Percentiles rank a stretch among this genome's conserved stretches.
Conservation (phyloP, 92 coral and sea anemone genomes). For the Bergia sp. region DNA sequence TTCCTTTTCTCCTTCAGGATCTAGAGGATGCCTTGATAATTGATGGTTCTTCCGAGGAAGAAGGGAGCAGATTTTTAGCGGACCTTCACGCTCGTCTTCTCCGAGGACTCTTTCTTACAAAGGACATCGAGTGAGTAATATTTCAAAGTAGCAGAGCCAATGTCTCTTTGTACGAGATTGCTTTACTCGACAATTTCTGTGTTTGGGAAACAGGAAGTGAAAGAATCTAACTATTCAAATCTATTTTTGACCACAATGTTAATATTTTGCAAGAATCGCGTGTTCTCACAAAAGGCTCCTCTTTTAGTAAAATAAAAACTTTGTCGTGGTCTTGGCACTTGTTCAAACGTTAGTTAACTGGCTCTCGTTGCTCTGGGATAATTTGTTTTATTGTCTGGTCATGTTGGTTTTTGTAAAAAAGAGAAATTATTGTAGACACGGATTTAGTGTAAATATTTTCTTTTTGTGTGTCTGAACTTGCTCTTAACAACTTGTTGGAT, state of each 20-base stretch:
- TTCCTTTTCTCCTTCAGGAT: conserved; percentile 72
- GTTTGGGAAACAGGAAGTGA: conserved; percentile 46
- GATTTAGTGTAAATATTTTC: conserved; percentile 69
- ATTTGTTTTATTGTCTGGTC: conserved; percentile 50
- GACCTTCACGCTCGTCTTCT: conserved; percentile 95
- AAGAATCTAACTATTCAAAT: conserved; percentile 31
- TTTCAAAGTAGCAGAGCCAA: conserved; percentile 1
- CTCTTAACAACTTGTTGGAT: conserved; percentile 3
- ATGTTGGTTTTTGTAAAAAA: conserved; percentile 47
- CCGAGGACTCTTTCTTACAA: conserved; percentile 85
- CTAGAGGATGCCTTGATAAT: conserved; percentile 94
- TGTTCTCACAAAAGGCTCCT: conserved; percentile 20
- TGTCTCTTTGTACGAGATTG: conserved; percentile 11
- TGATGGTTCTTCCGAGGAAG: conserved; percentile 87
- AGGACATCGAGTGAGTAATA: conserved; percentile 87
- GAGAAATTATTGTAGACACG: conserved; percentile 46
- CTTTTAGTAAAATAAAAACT: background rate
- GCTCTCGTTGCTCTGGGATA: conserved; percentile 32
- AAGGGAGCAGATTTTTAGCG: conserved; percentile 90
- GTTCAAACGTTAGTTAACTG: conserved; percentile 31
- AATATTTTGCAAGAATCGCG: conserved; percentile 39
- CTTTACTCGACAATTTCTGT: conserved; percentile 28
- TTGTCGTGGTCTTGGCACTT: conserved; percentile 30
- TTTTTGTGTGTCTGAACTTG: conserved; percentile 8
- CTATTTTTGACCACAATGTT: conserved; percentile 47